These are phyloP conservation scores for Diabrotica balteata DNA, from an alignment of 2,888 invertebrate genomes.

Conservation along the genomic window DNA sequence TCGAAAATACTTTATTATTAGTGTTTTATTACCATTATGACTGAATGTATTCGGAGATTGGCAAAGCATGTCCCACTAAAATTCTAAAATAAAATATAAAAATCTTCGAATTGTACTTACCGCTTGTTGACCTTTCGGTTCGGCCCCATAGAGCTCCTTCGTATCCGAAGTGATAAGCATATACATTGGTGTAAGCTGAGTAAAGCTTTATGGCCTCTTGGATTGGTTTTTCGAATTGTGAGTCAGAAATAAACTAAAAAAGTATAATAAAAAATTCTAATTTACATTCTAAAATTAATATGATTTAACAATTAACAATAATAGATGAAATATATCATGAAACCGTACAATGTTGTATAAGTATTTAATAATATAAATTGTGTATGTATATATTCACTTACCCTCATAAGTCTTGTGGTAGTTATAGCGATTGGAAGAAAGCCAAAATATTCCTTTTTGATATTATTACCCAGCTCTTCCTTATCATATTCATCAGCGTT, in stretches of 20 bases:
- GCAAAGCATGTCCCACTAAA: too few relatives aligned
- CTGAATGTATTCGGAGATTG: too few relatives aligned
- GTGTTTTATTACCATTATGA: too few relatives aligned
- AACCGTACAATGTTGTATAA: too few relatives aligned
- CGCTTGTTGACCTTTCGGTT: constrained; percentile 19
- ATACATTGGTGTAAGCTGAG: constrained; percentile 53
- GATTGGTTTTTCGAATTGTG: constrained; percentile 57
- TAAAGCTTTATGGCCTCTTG: constrained; percentile 56
- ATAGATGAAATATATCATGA: too few relatives aligned
- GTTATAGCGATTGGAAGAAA: constrained; percentile 10
- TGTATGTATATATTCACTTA: constrained; percentile 2
- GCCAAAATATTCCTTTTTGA: constrained; percentile 36
- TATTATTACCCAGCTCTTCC: constrained; percentile 11
- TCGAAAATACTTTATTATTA: too few relatives aligned
- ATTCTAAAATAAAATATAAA: too few relatives aligned
- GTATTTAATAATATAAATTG: too few relatives aligned
- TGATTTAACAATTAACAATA: too few relatives aligned
- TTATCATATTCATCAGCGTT: constrained; percentile 19
- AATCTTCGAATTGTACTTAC: constrained; percentile 5
- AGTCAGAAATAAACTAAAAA: constrained; percentile 61
- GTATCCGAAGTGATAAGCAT: constrained; percentile 43
- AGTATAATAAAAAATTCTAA: background rate
- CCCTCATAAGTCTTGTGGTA: constrained; percentile 17
- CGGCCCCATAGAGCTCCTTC: constrained; percentile 40
- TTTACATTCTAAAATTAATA: too few relatives aligned